Conservation (phyloP, 2,888 invertebrate genomes). For the Synanthedon formicaeformis region DNA sequence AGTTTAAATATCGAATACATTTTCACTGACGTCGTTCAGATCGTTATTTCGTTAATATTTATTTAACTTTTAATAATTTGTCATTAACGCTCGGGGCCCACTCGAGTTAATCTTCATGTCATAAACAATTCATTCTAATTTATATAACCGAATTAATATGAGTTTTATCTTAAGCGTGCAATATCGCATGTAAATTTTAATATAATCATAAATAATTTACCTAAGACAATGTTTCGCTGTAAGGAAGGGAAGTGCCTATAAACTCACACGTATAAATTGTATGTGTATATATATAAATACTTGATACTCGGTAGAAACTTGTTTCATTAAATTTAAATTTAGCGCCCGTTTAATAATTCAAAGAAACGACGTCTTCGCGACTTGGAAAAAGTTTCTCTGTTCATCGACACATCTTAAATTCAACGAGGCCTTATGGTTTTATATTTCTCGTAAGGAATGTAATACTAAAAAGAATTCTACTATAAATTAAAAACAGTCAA, state of each 20-base stretch:
- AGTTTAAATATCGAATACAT: no score
- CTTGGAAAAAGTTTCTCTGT: constrained; percentile 28
- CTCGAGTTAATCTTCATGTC: no score
- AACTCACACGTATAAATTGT: constrained; percentile 30
- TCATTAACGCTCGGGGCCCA: no score
- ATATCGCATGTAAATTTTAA: constrained; percentile 1
- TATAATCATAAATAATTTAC: constrained; percentile 25
- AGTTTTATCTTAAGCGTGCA: not conserved
- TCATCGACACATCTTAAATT: constrained; percentile 32
- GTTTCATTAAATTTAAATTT: constrained; percentile 64
- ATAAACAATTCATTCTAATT: not conserved
- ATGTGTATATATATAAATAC: constrained; percentile 31
- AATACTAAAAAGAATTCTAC: no score
- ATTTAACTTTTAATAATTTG: no score
- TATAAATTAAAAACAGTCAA: no score
- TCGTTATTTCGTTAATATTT: no score
- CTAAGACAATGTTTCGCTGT: constrained; percentile 29
- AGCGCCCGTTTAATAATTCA: constrained; percentile 57
- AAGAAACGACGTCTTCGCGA: constrained; percentile 37
- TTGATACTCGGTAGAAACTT: constrained; percentile 42
- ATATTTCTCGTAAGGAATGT: no score
- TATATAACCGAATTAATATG: not conserved
- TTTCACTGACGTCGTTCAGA: no score
- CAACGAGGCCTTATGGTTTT: constrained; percentile 16
- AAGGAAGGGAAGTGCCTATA: constrained; percentile 19